Evolutionary conservation across 92 coral and sea anemone genomes (phyloP).

Genomic region (Parazoanthus darwini): DNA sequence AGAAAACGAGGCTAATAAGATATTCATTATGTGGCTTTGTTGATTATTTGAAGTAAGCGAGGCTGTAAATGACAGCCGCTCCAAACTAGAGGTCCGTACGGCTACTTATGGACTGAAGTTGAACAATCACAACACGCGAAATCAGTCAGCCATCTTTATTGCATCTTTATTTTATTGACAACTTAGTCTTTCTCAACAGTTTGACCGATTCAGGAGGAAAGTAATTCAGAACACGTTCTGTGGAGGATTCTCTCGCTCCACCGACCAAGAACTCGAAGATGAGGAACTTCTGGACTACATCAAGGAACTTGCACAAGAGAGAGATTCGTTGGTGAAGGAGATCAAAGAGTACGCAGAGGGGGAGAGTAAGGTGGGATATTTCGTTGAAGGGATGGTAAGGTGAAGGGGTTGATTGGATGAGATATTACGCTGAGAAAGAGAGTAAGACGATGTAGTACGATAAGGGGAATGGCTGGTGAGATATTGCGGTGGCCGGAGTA

Average conservation of each 20-base stretch:
- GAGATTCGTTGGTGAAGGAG: constrained; percentile 65
- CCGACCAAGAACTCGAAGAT: constrained; percentile 81
- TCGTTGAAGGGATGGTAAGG: not conserved
- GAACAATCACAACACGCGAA: too few relatives aligned
- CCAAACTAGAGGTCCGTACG: too few relatives aligned
- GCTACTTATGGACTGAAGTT: too few relatives aligned
- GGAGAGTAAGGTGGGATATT: constrained; percentile 64
- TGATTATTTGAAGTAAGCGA: too few relatives aligned
- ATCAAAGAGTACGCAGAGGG: constrained; percentile 70
- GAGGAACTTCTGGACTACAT: constrained; percentile 83
- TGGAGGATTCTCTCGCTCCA: constrained; percentile 57
- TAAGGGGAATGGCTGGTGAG: not conserved
- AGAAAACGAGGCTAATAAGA: too few relatives aligned
- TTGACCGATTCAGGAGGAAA: constrained; percentile 80
- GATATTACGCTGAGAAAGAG: not conserved
- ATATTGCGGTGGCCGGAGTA: not conserved
- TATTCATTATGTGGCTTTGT: too few relatives aligned
- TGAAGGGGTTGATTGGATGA: not conserved
- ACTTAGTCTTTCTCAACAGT: constrained; percentile 51
- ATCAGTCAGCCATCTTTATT: too few relatives aligned
- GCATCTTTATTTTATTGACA: too few relatives aligned
- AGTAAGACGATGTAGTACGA: not conserved
- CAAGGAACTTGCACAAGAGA: constrained; percentile 76
- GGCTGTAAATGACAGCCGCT: too few relatives aligned
- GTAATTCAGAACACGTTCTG: constrained; percentile 73